Evolutionary conservation across 1,140 invertebrate species (phyloP).

Genomic region (Nomia melanderi): DNA sequence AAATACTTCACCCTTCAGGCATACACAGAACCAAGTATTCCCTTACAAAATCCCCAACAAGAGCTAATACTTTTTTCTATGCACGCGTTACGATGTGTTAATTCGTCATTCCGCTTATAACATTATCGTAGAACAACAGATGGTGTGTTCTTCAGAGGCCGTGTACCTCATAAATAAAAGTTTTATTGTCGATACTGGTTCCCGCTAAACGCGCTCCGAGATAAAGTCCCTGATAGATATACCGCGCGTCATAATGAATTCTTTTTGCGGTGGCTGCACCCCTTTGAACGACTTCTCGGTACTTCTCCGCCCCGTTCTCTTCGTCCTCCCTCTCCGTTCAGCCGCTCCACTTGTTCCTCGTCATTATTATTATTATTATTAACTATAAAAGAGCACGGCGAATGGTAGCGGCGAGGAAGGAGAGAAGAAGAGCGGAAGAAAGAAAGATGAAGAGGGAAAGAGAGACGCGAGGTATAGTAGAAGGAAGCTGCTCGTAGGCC

Average conservation of each 20-base stretch:
- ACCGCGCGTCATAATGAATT: constrained; percentile 40
- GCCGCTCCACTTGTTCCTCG: neutral
- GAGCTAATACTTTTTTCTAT: too few species aligned
- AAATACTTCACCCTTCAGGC: too few species aligned
- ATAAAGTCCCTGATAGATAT: constrained; percentile 38
- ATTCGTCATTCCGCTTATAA: too few species aligned
- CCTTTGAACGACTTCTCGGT: constrained; percentile 32
- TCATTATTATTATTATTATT: constrained; percentile 37
- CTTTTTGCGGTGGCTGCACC: constrained; percentile 19
- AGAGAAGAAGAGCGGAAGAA: neutral
- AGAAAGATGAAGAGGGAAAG: neutral
- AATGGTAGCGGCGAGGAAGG: neutral
- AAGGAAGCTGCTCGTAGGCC: neutral
- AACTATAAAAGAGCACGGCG: constrained; percentile 25
- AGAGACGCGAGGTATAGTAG: neutral
- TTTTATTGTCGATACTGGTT: constrained; percentile 12
- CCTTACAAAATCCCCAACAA: too few species aligned
- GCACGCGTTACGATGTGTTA: too few species aligned
- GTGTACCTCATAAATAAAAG: constrained; percentile 44
- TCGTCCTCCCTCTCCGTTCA: neutral
- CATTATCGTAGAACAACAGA: too few species aligned
- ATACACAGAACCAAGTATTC: too few species aligned
- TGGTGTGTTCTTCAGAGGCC: too few species aligned
- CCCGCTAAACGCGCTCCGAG: constrained; percentile 26
- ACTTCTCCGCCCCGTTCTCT: constrained; percentile 26